Base-by-base conservation (phyloP, 2,888 invertebrate genomes). In the Lasioglossum villosulum region DNA sequence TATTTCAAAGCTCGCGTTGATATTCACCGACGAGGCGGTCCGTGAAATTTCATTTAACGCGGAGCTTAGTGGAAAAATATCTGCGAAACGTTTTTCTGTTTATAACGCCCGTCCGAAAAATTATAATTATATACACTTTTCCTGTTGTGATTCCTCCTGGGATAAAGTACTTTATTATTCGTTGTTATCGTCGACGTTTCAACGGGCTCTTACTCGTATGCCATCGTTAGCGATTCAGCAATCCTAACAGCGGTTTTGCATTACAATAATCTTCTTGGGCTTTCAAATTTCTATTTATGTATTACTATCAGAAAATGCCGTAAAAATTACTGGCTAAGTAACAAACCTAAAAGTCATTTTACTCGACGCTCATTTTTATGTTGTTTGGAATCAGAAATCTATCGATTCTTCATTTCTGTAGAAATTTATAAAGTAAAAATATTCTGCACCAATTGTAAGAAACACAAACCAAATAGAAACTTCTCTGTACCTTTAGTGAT, bases 1-100 rank as follows among this genome's bases (percentile, higher is more conserved):
- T 68, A 68, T 76, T 66, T 39, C 34, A 48, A 37, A 83, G 37
- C 48, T 42, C 39, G 63, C 30, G n/a, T 66, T 76, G 82, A 72
- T 82, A 68, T 56, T 30, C 23, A 19, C 71, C 30, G 52, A 23
- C 34, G 66, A 68, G 76, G n/a, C 66, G 16, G 59, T 14, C 39
- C 59, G 63, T 74, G 73, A 84, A 83, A 84, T 84, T 77, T 77
- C 34, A 70, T 77, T 77, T 39, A 6, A 34, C 30, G 52, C 30
- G 14, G 14, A 66, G 45, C 63, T 19, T 52, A 42, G 10, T 6
- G 19, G 16, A 4, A 27, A 71, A 52, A 42, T 71, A 80, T 75
- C 23, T n/a, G 52, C 39, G 52, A 39, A 37, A 68, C 27, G 37
- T 42, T 74, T 19, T 27, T 30, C 16, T 19, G 34, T 34, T 72